A percentile compares a stretch with the other conserved stretches of the same genome.
phyloP scores from a whole-genome alignment of 2,797 vertebrate species.

The Nannoperca australis region DNA sequence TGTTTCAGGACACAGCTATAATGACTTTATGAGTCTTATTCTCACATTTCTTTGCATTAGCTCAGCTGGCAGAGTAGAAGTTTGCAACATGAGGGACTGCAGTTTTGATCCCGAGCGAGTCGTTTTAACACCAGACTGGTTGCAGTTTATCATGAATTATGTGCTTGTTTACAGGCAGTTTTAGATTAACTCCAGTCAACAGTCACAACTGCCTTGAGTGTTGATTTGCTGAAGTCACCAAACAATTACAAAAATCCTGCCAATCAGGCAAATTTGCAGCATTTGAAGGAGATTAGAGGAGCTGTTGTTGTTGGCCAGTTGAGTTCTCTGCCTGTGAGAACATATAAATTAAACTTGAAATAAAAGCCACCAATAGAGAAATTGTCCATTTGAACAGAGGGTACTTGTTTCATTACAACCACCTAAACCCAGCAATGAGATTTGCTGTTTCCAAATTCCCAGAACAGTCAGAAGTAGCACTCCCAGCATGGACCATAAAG shows the following conservation, averaged over 20 bases:
- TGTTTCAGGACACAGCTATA: conserved; percentile 32
- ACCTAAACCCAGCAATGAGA: conserved; percentile 11
- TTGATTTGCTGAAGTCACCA: conserved; percentile 51
- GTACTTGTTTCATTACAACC: not conserved
- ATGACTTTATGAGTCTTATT: conserved; percentile 25
- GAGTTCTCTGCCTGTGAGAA: conserved; percentile 2
- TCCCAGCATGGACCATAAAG: conserved; percentile 23
- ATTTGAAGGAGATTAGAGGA: conserved; percentile 53
- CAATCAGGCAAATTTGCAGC: conserved; percentile 56
- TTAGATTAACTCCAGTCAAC: conserved; percentile 72
- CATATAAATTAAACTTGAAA: not conserved
- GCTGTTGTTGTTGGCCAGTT: conserved; percentile 26
- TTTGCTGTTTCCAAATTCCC: conserved; percentile 42
- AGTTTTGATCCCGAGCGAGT: conserved; percentile 47
- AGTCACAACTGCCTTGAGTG: conserved; percentile 65
- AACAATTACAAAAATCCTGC: conserved; percentile 59
- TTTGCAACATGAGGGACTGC: conserved; percentile 45
- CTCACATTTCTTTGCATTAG: conserved; percentile 46
- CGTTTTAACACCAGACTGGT: conserved; percentile 54
- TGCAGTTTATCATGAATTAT: conserved; percentile 67
- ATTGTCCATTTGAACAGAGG: not conserved
- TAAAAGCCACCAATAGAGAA: not conserved
- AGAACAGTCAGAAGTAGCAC: conserved; percentile 15
- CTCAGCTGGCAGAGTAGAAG: conserved; percentile 56
- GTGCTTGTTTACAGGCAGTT: conserved; percentile 74